Evolutionary conservation across 1,140 invertebrate genomes (phyloP), one percentile per base, ranked within the genome.

Genomic region (Drosophila virilis): DNA sequence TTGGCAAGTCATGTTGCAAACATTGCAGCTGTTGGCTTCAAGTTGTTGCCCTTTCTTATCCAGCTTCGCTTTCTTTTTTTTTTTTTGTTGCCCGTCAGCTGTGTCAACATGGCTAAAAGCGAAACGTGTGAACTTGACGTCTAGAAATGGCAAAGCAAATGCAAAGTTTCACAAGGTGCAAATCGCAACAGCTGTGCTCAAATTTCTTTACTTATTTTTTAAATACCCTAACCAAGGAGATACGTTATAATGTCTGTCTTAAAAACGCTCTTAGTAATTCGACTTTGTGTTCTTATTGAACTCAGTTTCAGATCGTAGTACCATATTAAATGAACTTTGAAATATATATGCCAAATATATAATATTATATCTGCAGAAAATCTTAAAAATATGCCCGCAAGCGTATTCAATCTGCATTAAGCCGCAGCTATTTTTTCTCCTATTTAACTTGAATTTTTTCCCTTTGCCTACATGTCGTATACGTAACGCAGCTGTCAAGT

Each of bases 81-180:
- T 54, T 15, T 12, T 15, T 12, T 15, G 9, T 33, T 13, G 8
- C 17, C 37, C 62, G 57, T 51, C 74, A 73, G 74, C 70, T 78
- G 72, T 71, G 73, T 65, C 67, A 76, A 78, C 71, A 74, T 66
- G 61, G 68, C 57, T 60, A 61, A 52, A 35, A 42, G 48, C 42
- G 38, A 42, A 28, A 15, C 43, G 57, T 66, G 48, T 72, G 69
- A 76, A 73, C 68, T 72, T 73, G 74, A 72, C 54, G 72, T 65
- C 17, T 58, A 12, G 40, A 59, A 73, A 67, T 54, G 54, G 52
- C 54, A 38, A 38, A 38, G 55, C 46, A 72, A 54, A 54, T 46
- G 52, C 38, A 60, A 62, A 70, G 12, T 57, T 76, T 72, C 40
- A 52, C 61, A 72, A 78, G 74, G 77, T 78, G 74, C 62, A 78